These are phyloP conservation scores for Morelia viridis DNA, from an alignment of 2,797 vertebrate species.

Conservation along the genomic window DNA sequence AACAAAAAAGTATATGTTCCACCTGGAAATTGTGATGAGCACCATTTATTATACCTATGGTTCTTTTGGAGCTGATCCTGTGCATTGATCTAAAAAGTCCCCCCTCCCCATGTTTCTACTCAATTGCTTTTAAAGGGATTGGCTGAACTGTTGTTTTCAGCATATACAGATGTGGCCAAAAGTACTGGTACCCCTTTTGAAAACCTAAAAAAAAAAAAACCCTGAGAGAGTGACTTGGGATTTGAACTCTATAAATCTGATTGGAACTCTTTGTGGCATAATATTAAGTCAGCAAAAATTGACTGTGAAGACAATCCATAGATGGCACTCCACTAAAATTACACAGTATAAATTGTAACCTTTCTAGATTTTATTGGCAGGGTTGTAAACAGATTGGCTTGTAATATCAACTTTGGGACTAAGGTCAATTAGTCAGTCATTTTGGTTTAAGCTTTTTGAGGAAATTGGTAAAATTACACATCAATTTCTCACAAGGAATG, in stretches of 20 bases:
- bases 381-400: background rate
- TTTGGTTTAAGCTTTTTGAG: background rate
- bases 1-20: background rate
- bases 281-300: background rate
- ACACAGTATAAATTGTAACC: background rate
- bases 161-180: background rate
- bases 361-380: background rate
- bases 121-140: conserved; percentile 47
- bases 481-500: too few relatives aligned
- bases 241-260: background rate
- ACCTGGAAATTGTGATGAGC: background rate
- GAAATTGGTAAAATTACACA: background rate
- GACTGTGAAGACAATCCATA: background rate
- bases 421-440: background rate
- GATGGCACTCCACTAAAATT: background rate
- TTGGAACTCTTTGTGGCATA: background rate
- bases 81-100: background rate
- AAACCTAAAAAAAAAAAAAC: too few relatives aligned
- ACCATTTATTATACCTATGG: background rate
- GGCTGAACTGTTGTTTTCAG: conserved; percentile 45
- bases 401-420: background rate
- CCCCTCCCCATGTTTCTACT: conserved; percentile 30
- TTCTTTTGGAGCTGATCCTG: background rate
- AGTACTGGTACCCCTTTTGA: background rate
- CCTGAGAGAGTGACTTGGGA: background rate